These are phyloP conservation scores for Vireo altiloquus DNA, from an alignment of 2,113 vertebrate genomes.

Conservation along the genomic window DNA sequence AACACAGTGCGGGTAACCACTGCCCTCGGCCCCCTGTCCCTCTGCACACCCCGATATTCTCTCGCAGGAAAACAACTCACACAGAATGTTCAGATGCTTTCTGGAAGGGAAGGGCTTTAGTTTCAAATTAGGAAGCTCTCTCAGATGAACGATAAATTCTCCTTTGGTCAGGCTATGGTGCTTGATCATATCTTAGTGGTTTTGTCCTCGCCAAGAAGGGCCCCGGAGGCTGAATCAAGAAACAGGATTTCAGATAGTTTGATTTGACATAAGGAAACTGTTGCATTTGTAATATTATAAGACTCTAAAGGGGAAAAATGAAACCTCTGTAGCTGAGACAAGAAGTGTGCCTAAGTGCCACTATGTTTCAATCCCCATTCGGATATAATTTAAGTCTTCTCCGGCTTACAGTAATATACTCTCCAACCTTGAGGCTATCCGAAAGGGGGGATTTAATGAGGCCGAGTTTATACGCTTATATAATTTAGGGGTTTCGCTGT, in stretches of 20 bases:
- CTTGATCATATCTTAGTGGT: neutral
- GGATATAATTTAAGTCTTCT: slow-evolving; percentile 42
- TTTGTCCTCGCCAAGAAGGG: slow-evolving; percentile 6
- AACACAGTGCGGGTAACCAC: neutral
- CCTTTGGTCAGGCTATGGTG: neutral
- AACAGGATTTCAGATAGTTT: slow-evolving; percentile 3
- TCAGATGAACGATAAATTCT: slow-evolving; percentile 1
- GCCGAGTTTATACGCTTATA: slow-evolving; percentile 40
- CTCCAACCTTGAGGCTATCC: neutral
- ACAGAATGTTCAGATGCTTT: neutral
- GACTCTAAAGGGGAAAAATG: neutral
- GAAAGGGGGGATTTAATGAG: slow-evolving; percentile 6
- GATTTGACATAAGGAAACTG: slow-evolving; percentile 27
- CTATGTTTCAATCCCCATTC: neutral
- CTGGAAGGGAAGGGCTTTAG: neutral
- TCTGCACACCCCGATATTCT: neutral
- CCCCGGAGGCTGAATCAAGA: neutral
- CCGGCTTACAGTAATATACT: slow-evolving; percentile 14
- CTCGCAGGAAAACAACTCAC: neutral
- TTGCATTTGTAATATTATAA: slow-evolving; percentile 29
- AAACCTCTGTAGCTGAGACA: slow-evolving; percentile 21
- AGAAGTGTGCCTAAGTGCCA: neutral
- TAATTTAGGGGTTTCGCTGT: slow-evolving; percentile 48
- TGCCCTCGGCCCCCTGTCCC: neutral
- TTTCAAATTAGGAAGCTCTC: neutral